Conservation (phyloP, 2,113 vertebrate genomes). For the Neopipo cinnamomea region DNA sequence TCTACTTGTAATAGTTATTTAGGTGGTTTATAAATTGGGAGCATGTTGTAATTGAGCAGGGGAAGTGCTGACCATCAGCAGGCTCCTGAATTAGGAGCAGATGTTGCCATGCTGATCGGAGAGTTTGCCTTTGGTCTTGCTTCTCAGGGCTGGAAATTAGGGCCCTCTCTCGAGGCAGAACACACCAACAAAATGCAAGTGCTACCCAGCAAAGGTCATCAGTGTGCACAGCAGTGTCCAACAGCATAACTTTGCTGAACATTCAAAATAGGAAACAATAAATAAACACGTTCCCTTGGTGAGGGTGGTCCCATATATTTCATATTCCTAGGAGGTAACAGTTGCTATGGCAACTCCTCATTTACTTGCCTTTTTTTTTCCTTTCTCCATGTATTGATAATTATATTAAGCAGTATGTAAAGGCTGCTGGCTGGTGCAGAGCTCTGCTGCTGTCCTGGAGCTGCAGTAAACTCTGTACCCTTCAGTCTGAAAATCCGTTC, state of each 20-base stretch:
- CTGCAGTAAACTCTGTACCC: neutral
- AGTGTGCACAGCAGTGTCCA: neutral
- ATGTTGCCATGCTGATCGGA: neutral
- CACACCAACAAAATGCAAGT: neutral
- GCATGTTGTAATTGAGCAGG: neutral
- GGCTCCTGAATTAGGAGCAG: neutral
- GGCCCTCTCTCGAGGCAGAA: neutral
- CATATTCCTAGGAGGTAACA: conserved; percentile 29
- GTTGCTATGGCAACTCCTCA: conserved; percentile 61
- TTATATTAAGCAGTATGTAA: conserved; percentile 28
- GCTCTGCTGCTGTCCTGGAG: neutral
- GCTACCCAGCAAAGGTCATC: neutral
- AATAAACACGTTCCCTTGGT: conserved; percentile 5
- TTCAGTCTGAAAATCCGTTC: neutral
- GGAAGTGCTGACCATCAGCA: conserved; percentile 49
- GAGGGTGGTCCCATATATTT: conserved; percentile 10
- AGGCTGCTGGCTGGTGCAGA: neutral
- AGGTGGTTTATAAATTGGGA: neutral
- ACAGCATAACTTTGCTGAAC: neutral
- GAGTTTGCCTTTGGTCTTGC: neutral
- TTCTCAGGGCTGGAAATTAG: neutral
- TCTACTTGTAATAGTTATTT: neutral
- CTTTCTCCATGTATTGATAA: conserved; percentile 21
- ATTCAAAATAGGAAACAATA: neutral
- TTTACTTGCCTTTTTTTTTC: neutral